A percentile compares a stretch with the other conserved stretches of the same genome.
phyloP scores from a whole-genome alignment of 2,797 vertebrate species.

The Enteromius unitaeniatus region DNA sequence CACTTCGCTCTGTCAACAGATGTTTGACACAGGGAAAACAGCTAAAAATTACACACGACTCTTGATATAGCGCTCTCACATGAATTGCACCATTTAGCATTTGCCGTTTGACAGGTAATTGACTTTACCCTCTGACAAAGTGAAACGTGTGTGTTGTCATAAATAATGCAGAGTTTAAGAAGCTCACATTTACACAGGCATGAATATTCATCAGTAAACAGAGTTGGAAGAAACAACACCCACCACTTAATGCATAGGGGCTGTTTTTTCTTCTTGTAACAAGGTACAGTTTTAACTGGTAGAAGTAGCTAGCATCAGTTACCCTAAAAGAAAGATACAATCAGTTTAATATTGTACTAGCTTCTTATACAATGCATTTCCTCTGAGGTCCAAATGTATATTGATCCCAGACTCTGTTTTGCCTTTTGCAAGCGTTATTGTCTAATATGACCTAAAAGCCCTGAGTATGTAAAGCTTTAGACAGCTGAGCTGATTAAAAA shows the following conservation, averaged over 20 bases:
- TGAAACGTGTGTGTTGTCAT: slow-evolving; percentile 67
- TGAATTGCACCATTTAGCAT: slow-evolving; percentile 77
- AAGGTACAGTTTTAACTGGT: slow-evolving; percentile 13
- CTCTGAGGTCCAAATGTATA: not conserved
- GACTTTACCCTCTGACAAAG: slow-evolving; percentile 70
- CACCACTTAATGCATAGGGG: slow-evolving; percentile 48
- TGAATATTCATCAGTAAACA: slow-evolving; percentile 75
- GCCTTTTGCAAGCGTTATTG: slow-evolving; percentile 66
- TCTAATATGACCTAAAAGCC: slow-evolving; percentile 71
- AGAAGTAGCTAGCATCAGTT: not conserved
- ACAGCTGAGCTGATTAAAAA: slow-evolving; percentile 82
- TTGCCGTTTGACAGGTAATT: slow-evolving; percentile 76
- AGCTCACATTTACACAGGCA: slow-evolving; percentile 56
- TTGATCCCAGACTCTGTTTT: slow-evolving; percentile 48
- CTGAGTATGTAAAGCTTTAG: slow-evolving; percentile 68
- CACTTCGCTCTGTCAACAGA: slow-evolving; percentile 74
- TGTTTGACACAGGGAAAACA: slow-evolving; percentile 72
- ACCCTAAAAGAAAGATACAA: not conserved
- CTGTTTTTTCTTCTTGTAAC: slow-evolving; percentile 50
- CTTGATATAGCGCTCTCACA: slow-evolving; percentile 64
- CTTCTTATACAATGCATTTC: not conserved
- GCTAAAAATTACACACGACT: slow-evolving; percentile 60
- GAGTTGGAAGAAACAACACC: slow-evolving; percentile 66
- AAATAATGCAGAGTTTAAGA: slow-evolving; percentile 74
- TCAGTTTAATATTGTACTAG: not conserved